phyloP scores from a whole-genome alignment of 2,888 invertebrate genomes.

The Cheilosia variabilis region DNA sequence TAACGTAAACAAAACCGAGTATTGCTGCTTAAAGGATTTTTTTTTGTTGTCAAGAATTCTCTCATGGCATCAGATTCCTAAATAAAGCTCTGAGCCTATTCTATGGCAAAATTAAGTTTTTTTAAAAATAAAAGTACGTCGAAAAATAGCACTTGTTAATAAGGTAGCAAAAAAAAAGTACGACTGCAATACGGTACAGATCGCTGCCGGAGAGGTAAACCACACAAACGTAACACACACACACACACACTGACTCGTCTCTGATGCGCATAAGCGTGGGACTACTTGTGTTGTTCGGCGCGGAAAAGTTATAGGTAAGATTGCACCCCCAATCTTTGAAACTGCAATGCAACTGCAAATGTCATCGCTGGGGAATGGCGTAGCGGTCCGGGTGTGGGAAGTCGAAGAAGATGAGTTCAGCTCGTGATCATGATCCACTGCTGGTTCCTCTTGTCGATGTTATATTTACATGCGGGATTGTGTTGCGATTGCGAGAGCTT shows the following conservation, averaged over 20 bases:
- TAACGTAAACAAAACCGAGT: too few species aligned
- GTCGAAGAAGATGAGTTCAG: slow-evolving; percentile 65
- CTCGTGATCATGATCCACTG: slow-evolving; percentile 42
- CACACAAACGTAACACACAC: slow-evolving; percentile 29
- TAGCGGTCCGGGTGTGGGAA: slow-evolving; percentile 45
- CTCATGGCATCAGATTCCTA: too few species aligned
- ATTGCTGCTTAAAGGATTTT: too few species aligned
- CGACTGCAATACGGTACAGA: too few species aligned
- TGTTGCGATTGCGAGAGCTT: slow-evolving; percentile 65
- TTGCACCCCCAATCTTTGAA: slow-evolving; percentile 61
- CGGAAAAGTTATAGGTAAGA: slow-evolving; percentile 62
- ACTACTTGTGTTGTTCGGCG: slow-evolving; percentile 52
- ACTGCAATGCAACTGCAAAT: slow-evolving; percentile 63
- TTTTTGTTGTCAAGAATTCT: too few species aligned
- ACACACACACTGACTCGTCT: slow-evolving; percentile 22
- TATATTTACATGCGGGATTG: slow-evolving; percentile 69
- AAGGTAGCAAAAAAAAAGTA: too few species aligned
- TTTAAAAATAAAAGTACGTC: too few species aligned
- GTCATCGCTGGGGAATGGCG: slow-evolving; percentile 48
- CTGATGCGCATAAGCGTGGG: slow-evolving; percentile 49
- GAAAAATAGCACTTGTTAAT: too few species aligned
- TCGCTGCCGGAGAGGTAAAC: slow-evolving; percentile 55
- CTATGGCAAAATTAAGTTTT: too few species aligned
- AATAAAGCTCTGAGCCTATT: too few species aligned
- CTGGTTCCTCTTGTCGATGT: slow-evolving; percentile 56